Conservation (phyloP, 2,113 vertebrate species). For the Brienomyrus brachyistius region DNA sequence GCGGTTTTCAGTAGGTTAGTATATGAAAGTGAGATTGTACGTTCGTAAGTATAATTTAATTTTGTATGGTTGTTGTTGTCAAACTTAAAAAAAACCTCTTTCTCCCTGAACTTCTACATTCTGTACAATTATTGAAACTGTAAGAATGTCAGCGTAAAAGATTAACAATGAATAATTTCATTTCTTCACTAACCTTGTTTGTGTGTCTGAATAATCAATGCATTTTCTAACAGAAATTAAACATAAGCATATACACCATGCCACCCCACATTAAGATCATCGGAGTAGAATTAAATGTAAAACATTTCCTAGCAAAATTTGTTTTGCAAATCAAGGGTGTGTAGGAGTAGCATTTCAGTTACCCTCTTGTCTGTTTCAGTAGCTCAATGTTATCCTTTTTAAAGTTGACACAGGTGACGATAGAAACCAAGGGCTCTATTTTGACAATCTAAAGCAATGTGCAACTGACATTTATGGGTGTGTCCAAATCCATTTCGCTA, state of each 20-base stretch:
- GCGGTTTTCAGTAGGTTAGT: background rate
- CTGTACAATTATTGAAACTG: background rate
- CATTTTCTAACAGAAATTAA: background rate
- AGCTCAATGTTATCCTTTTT: too few relatives aligned
- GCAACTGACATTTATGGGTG: too few relatives aligned
- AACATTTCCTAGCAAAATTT: too few relatives aligned
- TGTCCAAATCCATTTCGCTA: too few relatives aligned
- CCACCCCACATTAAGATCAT: too few relatives aligned
- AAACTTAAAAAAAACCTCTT: background rate
- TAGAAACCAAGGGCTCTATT: too few relatives aligned
- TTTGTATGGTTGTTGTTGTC: background rate
- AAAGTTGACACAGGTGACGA: too few relatives aligned
- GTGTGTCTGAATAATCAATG: background rate
- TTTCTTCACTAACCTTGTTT: background rate
- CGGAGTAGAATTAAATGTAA: too few relatives aligned
- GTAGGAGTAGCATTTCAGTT: too few relatives aligned
- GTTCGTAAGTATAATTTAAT: background rate
- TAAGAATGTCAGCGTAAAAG: background rate
- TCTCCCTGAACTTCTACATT: background rate
- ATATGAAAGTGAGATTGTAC: background rate
- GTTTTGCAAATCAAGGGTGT: too few relatives aligned
- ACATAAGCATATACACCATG: background rate
- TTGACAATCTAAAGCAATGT: too few relatives aligned
- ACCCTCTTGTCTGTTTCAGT: too few relatives aligned
- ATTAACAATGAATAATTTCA: background rate